Percentiles rank a stretch among this genome's conserved stretches.
Conservation (phyloP, 2,113 vertebrate genomes). For the Bucco capensis region DNA sequence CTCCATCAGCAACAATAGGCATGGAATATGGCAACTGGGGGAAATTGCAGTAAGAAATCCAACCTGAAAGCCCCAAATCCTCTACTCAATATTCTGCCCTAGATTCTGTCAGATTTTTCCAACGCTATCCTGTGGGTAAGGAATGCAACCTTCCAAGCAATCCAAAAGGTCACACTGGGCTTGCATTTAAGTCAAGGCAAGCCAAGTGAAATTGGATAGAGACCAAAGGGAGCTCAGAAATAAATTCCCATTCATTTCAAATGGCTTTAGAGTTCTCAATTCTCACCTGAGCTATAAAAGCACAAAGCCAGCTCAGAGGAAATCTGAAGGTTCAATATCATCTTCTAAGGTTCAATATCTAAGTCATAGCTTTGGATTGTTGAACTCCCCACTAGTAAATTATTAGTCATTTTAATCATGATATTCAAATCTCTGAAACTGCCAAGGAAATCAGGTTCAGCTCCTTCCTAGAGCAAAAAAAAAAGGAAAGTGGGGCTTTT, state of each 20-base stretch:
- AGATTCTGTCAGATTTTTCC: not conserved
- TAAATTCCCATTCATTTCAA: conserved; percentile 47
- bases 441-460: not conserved
- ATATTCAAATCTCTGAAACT: not conserved
- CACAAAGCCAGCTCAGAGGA: not conserved
- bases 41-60: not conserved
- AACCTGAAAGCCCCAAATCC: not conserved
- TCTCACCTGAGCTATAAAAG: not conserved
- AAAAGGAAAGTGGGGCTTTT: not conserved
- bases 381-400: not conserved
- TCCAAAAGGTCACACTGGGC: not conserved
- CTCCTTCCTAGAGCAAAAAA: not conserved
- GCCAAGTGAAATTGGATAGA: conserved; percentile 17
- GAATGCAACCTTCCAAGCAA: not conserved
- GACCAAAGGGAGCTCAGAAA: conserved; percentile 27
- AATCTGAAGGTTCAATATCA: not conserved
- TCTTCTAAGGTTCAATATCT: not conserved
- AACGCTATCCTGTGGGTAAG: not conserved
- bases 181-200: conserved; percentile 5
- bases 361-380: not conserved
- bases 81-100: not conserved
- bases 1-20: not conserved
- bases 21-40: too few species aligned
- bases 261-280: conserved; percentile 6
- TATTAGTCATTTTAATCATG: not conserved